Base-by-base conservation (phyloP, 2,797 vertebrate species). In the Trematomus bernacchii region DNA sequence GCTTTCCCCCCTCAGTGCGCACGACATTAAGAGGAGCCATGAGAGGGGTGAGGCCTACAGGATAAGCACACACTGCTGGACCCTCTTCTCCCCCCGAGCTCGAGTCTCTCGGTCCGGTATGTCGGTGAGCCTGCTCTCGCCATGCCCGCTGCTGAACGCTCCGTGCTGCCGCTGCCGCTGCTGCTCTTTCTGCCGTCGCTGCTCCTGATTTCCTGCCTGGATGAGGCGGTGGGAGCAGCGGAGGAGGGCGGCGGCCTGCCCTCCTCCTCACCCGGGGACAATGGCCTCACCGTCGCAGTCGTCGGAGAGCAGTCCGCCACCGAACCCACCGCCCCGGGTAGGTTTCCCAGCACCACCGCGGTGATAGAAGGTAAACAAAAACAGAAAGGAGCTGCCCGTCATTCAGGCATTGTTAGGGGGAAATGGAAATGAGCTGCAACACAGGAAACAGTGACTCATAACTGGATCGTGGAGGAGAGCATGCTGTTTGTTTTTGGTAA, bases 91-190 rank as follows among this genome's bases (percentile, higher is more conserved):
- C 65, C 19, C 77, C 59, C 18, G 74, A 73, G 72, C 83, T 74
- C 77, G 44, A 18, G 73, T 46, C 27, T 78, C 72, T 78, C 75
- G 87, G 78, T 85, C 40, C 88, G 92, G 82, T 84, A 95, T 95
- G 95, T 94, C 94, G 92, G 60, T 85, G 86, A 84, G 89, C 82
- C 83, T 79, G 80, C 66, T 85, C 69, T 88, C 91, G 89, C 85
- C 92, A 95, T 95, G 94, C 76, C 91, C 85, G 83, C 91, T 10
- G 76, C 87, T 61, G 57, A 87, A 21, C 89, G 86, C 76, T 58
- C 23, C 90, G 73, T 62, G 80, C 84, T 87, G 81, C 90, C 87
- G 69, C 84, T 50, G 27, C 27, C 27, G 80, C 85, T 87, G 82
- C 77, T 91, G 64, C 73, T 89, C 79, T 23, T 84, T 8, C 87